A percentile compares a stretch with the other conserved stretches of the same genome.
phyloP scores from a whole-genome alignment of 2,113 vertebrate species.

The Coreoperca whiteheadi region DNA sequence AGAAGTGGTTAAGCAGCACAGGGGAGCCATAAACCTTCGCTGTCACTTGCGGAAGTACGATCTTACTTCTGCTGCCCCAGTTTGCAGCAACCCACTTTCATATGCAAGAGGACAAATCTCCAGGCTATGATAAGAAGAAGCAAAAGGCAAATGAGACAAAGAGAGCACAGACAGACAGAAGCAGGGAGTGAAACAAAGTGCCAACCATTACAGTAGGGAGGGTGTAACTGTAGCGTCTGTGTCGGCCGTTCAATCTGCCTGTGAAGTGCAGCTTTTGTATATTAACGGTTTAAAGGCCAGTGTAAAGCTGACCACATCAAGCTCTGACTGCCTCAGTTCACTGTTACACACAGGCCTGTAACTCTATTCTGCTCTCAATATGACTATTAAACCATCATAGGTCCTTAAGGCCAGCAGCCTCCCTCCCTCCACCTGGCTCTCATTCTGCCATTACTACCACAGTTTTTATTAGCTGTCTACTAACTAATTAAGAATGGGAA shows the following conservation, averaged over 20 bases:
- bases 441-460: slow-evolving; percentile 74
- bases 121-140: slow-evolving; percentile 19
- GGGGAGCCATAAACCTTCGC: slow-evolving; percentile 77
- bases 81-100: slow-evolving; percentile 66
- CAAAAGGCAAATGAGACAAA: slow-evolving; percentile 35
- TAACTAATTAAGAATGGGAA: slow-evolving; percentile 83
- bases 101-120: slow-evolving; percentile 62
- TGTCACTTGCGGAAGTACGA: slow-evolving; percentile 56
- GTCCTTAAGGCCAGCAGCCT: slow-evolving; percentile 79
- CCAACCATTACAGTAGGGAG: slow-evolving; percentile 59
- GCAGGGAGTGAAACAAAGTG: slow-evolving; percentile 57
- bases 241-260: slow-evolving; percentile 56
- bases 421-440: slow-evolving; percentile 76
- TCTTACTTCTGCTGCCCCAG: slow-evolving; percentile 56
- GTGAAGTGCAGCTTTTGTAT: slow-evolving; percentile 61
- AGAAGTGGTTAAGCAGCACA: slow-evolving; percentile 76
- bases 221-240: slow-evolving; percentile 58
- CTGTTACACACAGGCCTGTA: slow-evolving; percentile 75
- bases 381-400: slow-evolving; percentile 85
- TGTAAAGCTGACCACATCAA: slow-evolving; percentile 83
- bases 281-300: slow-evolving; percentile 78
- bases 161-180: slow-evolving; percentile 44
- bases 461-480: slow-evolving; percentile 83
- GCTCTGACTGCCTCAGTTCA: slow-evolving; percentile 58
- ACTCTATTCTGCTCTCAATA: slow-evolving; percentile 81